Conservation (phyloP, 2,888 invertebrate species). For the Bellardia bayeri region DNA sequence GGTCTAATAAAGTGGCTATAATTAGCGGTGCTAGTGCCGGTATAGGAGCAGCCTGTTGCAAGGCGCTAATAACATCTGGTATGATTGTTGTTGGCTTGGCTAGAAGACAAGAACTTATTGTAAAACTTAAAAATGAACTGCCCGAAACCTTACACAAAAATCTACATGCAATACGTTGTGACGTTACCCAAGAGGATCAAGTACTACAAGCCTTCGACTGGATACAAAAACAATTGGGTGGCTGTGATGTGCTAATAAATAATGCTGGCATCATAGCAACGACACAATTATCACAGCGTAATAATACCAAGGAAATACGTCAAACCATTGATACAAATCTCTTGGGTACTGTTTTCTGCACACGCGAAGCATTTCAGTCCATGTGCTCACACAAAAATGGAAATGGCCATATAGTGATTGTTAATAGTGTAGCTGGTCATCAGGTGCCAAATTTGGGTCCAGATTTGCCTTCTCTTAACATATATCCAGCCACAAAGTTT, state of each 20-base stretch:
- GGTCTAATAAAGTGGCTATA: slow-evolving; percentile 87
- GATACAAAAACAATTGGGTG: slow-evolving; percentile 85
- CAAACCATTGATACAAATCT: slow-evolving; percentile 85
- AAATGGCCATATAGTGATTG: slow-evolving; percentile 85
- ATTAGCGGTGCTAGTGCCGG: slow-evolving; percentile 88
- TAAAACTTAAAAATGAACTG: slow-evolving; percentile 76
- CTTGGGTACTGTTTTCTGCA: slow-evolving; percentile 84
- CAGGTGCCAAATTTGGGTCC: slow-evolving; percentile 81
- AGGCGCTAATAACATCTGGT: slow-evolving; percentile 85
- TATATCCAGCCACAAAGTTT: slow-evolving; percentile 84
- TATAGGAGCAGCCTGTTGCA: slow-evolving; percentile 86
- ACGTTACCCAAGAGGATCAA: slow-evolving; percentile 85
- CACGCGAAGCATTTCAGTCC: slow-evolving; percentile 85
- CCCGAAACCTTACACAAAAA: slow-evolving; percentile 75
- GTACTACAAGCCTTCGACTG: slow-evolving; percentile 85
- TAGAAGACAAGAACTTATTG: slow-evolving; percentile 84
- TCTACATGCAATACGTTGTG: slow-evolving; percentile 82
- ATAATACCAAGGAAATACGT: slow-evolving; percentile 79
- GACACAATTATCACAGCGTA: slow-evolving; percentile 77
- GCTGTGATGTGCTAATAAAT: slow-evolving; percentile 87
- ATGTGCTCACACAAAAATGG: slow-evolving; percentile 83
- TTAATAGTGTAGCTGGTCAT: slow-evolving; percentile 84
- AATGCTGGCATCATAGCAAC: slow-evolving; percentile 86
- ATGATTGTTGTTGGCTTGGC: slow-evolving; percentile 86
- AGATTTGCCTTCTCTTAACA: slow-evolving; percentile 81